Base-by-base conservation (phyloP, 1,140 invertebrate species). In the Trichomalopsis sarcophagae region DNA sequence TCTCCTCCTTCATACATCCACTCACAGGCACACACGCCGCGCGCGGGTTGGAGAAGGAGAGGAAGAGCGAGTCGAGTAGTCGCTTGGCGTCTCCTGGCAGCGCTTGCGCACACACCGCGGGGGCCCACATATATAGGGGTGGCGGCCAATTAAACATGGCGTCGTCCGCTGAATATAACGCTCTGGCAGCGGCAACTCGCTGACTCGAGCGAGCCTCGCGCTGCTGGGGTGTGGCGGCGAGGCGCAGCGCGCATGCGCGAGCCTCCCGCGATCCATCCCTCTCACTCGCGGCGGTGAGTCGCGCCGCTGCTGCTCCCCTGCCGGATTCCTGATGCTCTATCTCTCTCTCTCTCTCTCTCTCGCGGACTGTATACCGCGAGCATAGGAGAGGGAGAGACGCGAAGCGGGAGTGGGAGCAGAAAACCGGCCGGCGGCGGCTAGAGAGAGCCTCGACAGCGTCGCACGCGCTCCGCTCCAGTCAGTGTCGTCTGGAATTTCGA, bases 121-220 rank as follows among this genome's bases (percentile, higher is more conserved):
- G 21, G 81, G 85, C 88, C 89, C 88, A 17, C 47, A 55, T 50
- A 78, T 36, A 36, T 36, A 36, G 88, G 91, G 91, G 90, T 91
- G 88, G 89, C 86, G 87, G 87, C 84, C 90, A 91, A 92, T 91
- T 92, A 92, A 92, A 92, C 84, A 92, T 90, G 90, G 89, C 90
- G 90, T 14, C 47, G 2, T 1, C 10, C 2, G 21, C 40, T 50
- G 21, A 11, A n/a, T 21, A 17, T 6, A 36, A 36, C 33, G n/a
- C 21, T 11, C 75, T 50, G 47, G 80, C 17, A 9, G 73, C 50
- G 23, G 36, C 27, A 21, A 23, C 62, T 66, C 40, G 27, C 1
- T 3, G 23, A 23, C 36, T 21, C 11, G n/a, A 4, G 3, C 11
- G n/a, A 4, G 3, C 17, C 55, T 62, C 80, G 50, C 80, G 10